phyloP scores from a whole-genome alignment of 2,888 invertebrate genomes.

The Drosophila bunnanda region DNA sequence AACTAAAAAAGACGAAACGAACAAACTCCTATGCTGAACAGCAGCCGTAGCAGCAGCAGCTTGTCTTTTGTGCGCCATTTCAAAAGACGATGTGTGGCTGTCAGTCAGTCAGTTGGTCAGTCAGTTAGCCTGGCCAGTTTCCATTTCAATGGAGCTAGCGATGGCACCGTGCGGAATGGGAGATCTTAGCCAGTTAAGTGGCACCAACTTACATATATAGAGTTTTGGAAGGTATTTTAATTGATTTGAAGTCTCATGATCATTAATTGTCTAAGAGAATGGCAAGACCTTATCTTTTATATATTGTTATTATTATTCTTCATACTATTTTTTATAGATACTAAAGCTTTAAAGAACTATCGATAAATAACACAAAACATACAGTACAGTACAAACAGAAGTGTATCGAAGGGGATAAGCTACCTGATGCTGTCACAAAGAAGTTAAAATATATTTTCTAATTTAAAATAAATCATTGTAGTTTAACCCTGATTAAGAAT shows the following conservation, averaged over 20 bases:
- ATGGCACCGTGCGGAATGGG: conserved; percentile 28
- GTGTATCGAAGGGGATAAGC: not conserved
- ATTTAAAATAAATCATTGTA: too few relatives aligned
- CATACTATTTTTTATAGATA: too few relatives aligned
- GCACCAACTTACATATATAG: not conserved
- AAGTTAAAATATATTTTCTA: too few relatives aligned
- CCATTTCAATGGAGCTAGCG: conserved; percentile 61
- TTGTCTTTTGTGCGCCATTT: conserved; percentile 76
- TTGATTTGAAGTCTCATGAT: not conserved
- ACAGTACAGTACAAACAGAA: not conserved
- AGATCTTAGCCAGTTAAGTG: not conserved
- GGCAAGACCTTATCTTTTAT: too few relatives aligned
- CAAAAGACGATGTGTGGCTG: conserved; percentile 62
- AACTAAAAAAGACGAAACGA: conserved; percentile 10
- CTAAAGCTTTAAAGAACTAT: not conserved
- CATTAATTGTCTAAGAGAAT: too few relatives aligned
- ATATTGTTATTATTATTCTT: too few relatives aligned
- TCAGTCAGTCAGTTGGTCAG: conserved; percentile 50
- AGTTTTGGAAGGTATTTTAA: not conserved
- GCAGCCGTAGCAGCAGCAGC: conserved; percentile 49
- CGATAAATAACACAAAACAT: not conserved
- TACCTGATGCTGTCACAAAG: not conserved
- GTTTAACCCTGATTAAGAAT: not conserved
- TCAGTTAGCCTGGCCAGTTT: conserved; percentile 67
- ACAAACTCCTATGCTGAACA: conserved; percentile 43